Base-by-base conservation (phyloP, 2,888 invertebrate species). In the Mechanitis messenoides region DNA sequence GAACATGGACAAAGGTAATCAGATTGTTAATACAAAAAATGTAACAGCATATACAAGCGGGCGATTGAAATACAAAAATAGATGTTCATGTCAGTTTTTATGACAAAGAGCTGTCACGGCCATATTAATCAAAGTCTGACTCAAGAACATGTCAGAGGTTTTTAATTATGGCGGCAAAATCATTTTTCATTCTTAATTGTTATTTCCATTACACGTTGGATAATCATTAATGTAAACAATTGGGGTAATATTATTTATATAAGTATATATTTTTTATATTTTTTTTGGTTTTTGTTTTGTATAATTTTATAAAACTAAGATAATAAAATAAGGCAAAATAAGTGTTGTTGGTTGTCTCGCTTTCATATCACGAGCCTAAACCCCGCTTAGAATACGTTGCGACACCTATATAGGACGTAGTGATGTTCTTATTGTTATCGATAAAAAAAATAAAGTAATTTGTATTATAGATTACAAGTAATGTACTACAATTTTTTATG, bases 101-200 rank as follows among this genome's bases (percentile, higher is more conserved):
- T 72, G 76, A 74, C 76, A 78, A 74, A 73, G 75, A 69, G 74
- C 81, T 84, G 88, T 87, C 88, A 84, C 72, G 77, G 65, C 68
- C 75, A 76, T 84, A 90, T 90, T 89, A 89, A 90, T 90, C 89
- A 90, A 83, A 85, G 83, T 84, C 65, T 76, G 76, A 77, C 77
- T 69, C 76, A 76, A 74, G 72, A 75, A 81, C 75, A 78, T 80
- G 81, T 78, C 77, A 80, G 76, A 78, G 80, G 79, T 80, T 88
- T 90, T 90, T 90, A 90, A 90, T 90, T 88, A 90, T 82, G 79
- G 77, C 77, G 79, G 68, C 69, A 85, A 84, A 78, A 87, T 87
- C 87, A 89, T 90, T 90, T 87, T 89, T 90, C 90, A 90, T 85
- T 78, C 84, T 77, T 86, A 88, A 89, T 88, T 85, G 87, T 81